These are phyloP conservation scores for Amphibalanus amphitrite DNA, from an alignment of 1,140 invertebrate species.

Conservation along the genomic window DNA sequence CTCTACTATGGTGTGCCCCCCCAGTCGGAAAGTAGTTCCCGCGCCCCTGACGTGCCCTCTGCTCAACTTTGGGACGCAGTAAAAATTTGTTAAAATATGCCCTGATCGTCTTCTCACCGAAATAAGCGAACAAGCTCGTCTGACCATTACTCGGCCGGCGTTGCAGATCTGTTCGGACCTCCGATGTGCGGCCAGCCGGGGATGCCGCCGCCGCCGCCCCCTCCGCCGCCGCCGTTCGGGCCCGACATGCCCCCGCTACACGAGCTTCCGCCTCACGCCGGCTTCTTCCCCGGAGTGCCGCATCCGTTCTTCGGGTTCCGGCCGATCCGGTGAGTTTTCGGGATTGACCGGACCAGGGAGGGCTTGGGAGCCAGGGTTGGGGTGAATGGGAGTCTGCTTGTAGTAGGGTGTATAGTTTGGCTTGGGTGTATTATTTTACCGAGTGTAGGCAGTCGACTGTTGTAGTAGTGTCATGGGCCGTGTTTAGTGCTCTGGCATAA, in stretches of 20 bases:
- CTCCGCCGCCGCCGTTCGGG: neutral
- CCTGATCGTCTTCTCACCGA: too few species aligned
- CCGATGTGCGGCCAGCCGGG: neutral
- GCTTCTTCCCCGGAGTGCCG: neutral
- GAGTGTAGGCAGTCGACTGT: neutral
- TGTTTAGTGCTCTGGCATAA: neutral
- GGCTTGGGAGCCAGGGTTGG: neutral
- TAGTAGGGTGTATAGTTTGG: neutral
- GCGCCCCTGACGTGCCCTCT: too few species aligned
- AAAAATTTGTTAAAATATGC: too few species aligned
- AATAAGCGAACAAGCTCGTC: too few species aligned
- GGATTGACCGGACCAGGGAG: neutral
- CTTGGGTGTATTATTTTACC: neutral
- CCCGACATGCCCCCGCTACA: neutral
- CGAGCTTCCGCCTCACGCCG: neutral
- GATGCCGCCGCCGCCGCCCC: too few species aligned
- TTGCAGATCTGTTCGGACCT: neutral
- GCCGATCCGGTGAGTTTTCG: neutral
- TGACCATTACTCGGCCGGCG: too few species aligned
- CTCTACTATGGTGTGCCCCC: too few species aligned
- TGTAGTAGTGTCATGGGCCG: neutral
- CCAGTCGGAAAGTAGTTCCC: too few species aligned
- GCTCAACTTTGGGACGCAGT: too few species aligned
- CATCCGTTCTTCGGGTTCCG: conserved; percentile 2
- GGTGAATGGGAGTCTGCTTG: neutral